Evolutionary conservation across 1,140 invertebrate genomes (phyloP).

Genomic region (Drosophila persimilis): DNA sequence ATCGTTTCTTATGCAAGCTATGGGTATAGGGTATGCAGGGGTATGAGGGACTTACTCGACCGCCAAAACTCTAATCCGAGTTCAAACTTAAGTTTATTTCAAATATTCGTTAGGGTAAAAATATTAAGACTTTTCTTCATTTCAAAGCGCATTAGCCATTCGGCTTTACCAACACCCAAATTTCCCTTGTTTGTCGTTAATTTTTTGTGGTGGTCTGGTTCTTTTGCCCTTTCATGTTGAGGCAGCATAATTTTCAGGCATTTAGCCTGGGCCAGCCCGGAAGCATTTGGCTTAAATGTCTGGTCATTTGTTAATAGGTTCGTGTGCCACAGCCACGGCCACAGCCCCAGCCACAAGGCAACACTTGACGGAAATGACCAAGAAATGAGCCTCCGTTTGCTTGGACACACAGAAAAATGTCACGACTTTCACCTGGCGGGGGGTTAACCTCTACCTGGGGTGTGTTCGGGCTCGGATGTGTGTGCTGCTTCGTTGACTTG

Average conservation of each 20-base stretch:
- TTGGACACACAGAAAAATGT: slow-evolving; percentile 60
- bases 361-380: slow-evolving; percentile 79
- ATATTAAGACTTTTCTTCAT: neutral
- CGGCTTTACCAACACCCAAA: neutral
- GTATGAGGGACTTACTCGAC: no score
- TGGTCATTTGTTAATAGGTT: slow-evolving; percentile 80
- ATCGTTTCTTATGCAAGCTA: slow-evolving; percentile 18
- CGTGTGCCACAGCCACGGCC: slow-evolving; percentile 55
- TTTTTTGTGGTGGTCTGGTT: slow-evolving; percentile 21
- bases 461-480: slow-evolving; percentile 13
- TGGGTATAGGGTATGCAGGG: neutral
- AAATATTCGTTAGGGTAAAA: no score
- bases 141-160: slow-evolving; percentile 20
- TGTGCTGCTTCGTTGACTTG: slow-evolving; percentile 39
- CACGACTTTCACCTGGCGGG: slow-evolving; percentile 67
- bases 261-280: slow-evolving; percentile 65
- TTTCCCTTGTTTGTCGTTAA: slow-evolving; percentile 6
- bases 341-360: slow-evolving; percentile 1
- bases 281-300: slow-evolving; percentile 80
- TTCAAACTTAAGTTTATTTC: no score
- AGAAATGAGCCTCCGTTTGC: slow-evolving; percentile 62
- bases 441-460: slow-evolving; percentile 10
- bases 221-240: slow-evolving; percentile 64
- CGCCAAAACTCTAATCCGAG: neutral
- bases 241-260: slow-evolving; percentile 75